phyloP scores from a whole-genome alignment of 2,888 invertebrate species.

The Microdon myrmicae region DNA sequence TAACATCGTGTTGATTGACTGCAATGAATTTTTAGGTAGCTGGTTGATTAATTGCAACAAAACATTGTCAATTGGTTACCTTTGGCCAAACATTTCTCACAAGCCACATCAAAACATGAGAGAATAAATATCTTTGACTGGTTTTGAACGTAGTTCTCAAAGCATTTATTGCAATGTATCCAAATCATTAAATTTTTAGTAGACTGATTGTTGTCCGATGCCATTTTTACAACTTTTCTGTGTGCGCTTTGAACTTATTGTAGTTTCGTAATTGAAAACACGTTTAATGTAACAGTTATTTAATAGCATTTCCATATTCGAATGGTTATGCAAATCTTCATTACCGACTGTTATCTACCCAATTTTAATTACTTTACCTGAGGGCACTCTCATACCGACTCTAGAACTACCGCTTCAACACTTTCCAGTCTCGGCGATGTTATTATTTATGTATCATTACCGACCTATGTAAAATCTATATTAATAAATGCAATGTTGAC shows the following conservation, averaged over 20 bases:
- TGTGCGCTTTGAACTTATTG: not conserved
- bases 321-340: too few species aligned
- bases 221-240: conserved; percentile 12
- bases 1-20: conserved; percentile 3
- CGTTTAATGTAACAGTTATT: too few species aligned
- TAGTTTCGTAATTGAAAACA: too few species aligned
- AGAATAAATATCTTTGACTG: conserved; percentile 55
- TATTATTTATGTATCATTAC: too few species aligned
- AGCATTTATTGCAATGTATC: conserved; percentile 62
- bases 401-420: too few species aligned
- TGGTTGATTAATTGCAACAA: conserved; percentile 34
- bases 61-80: conserved; percentile 10
- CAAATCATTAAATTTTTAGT: conserved; percentile 41
- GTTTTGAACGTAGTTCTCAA: conserved; percentile 53
- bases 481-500: too few species aligned
- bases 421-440: too few species aligned
- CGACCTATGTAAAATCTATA: too few species aligned
- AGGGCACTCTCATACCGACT: too few species aligned
- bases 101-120: conserved; percentile 59
- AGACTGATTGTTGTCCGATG: not conserved
- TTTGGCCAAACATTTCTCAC: conserved; percentile 56
- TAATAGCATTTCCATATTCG: too few species aligned
- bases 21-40: conserved; percentile 21
- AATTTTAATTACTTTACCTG: too few species aligned
- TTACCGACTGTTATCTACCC: too few species aligned